Evolutionary conservation across 2,888 invertebrate genomes (phyloP).

Genomic region (Limnephilus rhombicus): DNA sequence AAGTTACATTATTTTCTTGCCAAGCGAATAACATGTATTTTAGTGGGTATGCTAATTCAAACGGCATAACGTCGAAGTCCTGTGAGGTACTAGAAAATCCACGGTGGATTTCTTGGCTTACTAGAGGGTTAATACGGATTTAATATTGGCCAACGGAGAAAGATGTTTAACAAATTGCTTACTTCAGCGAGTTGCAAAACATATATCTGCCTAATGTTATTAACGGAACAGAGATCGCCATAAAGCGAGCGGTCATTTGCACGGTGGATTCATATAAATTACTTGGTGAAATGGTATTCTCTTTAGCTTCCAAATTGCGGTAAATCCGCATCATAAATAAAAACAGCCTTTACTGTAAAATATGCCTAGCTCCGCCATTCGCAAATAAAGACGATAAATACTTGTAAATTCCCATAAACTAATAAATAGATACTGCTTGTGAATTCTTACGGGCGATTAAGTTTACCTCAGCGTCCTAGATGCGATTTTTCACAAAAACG

Average conservation of each 20-base stretch:
- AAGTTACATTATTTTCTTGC: too few relatives aligned
- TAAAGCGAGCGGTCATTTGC: not conserved
- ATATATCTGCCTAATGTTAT: not conserved
- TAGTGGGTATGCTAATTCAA: too few relatives aligned
- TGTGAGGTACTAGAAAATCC: too few relatives aligned
- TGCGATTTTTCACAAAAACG: too few relatives aligned
- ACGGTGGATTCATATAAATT: not conserved
- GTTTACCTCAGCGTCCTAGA: too few relatives aligned
- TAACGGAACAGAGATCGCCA: constrained; percentile 10
- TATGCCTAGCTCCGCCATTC: not conserved
- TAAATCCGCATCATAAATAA: not conserved
- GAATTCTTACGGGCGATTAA: too few relatives aligned
- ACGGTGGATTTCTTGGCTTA: too few relatives aligned
- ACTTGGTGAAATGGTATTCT: not conserved
- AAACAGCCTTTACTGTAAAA: not conserved
- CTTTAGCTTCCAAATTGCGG: not conserved
- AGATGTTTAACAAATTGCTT: constrained; percentile 4
- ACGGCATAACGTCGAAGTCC: too few relatives aligned
- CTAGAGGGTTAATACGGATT: constrained; percentile 10
- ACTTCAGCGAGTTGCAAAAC: not conserved
- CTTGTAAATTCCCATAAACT: not conserved
- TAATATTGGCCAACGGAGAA: constrained; percentile 7
- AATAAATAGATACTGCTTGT: not conserved
- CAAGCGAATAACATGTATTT: too few relatives aligned
- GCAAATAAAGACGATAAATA: not conserved